Evolutionary conservation across 2,888 invertebrate species (phyloP), one percentile per base, ranked within the genome.

Genomic region (Sesamia inferens): DNA sequence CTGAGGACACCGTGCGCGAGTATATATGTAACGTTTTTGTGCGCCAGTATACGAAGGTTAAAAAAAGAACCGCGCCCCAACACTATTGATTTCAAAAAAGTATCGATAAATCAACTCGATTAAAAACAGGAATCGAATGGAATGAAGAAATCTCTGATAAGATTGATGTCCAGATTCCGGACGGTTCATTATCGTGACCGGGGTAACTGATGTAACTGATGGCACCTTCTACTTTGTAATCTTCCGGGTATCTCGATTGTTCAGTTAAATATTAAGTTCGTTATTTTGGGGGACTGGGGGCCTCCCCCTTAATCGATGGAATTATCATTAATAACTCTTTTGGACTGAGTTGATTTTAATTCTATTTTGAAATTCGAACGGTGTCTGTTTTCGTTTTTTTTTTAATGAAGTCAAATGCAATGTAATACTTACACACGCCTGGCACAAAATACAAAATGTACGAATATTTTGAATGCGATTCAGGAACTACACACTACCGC

Each of bases 91-190:
- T 75, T 66, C 5, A 63, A 73, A 82, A 83, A 79, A 78, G 74
- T 78, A 77, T 83, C 77, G 65, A 86, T 84, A 80, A 84, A 85
- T 86, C 81, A 83, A 85, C 78, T 87, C 83, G 84, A 82, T 87
- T 85, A 85, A 87, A 85, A 87, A 74, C 78, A 76, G 76, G 72
- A 85, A 86, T 85, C 84, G 83, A 83, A 85, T 88, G 83, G 85
- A 87, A 89, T 87, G 86, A 81, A 85, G 87, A 73, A 88, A 88
- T 86, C 86, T 82, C 65, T 81, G 85, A 85, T 88, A 90, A 92
- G 92, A 92, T 92, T 90, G 90, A 92, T 92, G 91, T 82, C 71
- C 78, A 81, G 87, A 88, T 89, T 88, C 85, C 77, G 78, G 87
- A 88, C 86, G 88, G 89, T 92, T 92, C 92, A 91, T 91, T 92